Conservation (phyloP, 1,140 invertebrate genomes). For the Eufriesea mexicana region DNA sequence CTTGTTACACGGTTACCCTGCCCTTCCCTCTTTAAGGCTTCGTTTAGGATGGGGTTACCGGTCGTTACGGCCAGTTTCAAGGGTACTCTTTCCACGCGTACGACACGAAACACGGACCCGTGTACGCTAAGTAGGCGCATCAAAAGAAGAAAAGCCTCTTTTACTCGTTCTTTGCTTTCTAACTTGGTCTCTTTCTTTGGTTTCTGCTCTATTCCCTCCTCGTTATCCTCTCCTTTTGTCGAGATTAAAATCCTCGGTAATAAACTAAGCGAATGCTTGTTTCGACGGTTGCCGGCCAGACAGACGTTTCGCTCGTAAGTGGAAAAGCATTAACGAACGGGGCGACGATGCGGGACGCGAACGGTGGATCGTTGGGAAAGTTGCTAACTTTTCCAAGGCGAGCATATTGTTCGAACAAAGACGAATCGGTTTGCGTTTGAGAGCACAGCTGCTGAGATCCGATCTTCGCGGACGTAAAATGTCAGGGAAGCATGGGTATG, state of each 20-base stretch:
- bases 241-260: background rate
- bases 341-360: background rate
- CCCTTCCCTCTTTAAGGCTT: slow-evolving; percentile 76
- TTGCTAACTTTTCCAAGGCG: background rate
- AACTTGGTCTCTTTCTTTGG: background rate
- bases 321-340: background rate
- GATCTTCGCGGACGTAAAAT: background rate
- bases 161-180: slow-evolving; percentile 15
- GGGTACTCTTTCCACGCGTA: slow-evolving; percentile 42
- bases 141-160: slow-evolving; percentile 56
- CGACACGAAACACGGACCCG: slow-evolving; percentile 20
- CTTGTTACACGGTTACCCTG: slow-evolving; percentile 75
- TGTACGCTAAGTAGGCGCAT: slow-evolving; percentile 38
- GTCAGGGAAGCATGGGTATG: background rate
- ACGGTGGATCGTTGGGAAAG: background rate
- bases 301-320: background rate
- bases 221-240: background rate
- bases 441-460: background rate
- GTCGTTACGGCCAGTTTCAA: slow-evolving; percentile 74
- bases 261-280: slow-evolving; percentile 15
- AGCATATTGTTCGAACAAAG: background rate
- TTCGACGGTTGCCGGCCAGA: background rate
- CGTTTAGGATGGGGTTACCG: slow-evolving; percentile 76
- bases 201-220: background rate
- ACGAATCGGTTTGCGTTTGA: background rate